phyloP scores from a whole-genome alignment of 2,888 invertebrate genomes.

The Drosophila demipolita region DNA sequence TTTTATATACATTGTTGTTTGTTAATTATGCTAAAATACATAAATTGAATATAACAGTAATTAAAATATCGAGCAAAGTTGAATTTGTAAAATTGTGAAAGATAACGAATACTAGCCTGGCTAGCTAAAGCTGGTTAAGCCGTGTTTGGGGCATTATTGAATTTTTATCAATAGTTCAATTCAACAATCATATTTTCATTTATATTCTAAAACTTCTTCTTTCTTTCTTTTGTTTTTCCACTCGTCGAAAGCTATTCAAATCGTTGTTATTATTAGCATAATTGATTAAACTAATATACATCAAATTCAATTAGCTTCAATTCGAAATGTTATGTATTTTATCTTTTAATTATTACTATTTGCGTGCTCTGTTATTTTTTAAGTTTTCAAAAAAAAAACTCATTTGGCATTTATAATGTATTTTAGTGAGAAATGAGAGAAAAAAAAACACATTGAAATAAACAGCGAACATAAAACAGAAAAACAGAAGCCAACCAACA shows the following conservation, averaged over 20 bases:
- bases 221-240: not conserved
- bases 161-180: not conserved
- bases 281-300: not conserved
- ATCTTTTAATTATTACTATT: slow-evolving; percentile 5
- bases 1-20: not conserved
- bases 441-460: slow-evolving; percentile 13
- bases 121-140: not conserved
- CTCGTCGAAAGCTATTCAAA: not conserved
- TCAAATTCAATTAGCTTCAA: not conserved
- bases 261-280: not conserved
- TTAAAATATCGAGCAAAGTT: not conserved
- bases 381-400: not conserved
- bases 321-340: not conserved
- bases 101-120: not conserved
- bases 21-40: not conserved
- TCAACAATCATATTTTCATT: not conserved
- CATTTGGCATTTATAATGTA: slow-evolving; percentile 24
- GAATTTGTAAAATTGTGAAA: not conserved
- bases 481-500: slow-evolving; percentile 12
- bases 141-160: not conserved
- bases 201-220: not conserved
- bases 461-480: slow-evolving; percentile 10
- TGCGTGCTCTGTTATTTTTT: not conserved
- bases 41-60: not conserved
- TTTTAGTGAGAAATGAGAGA: slow-evolving; percentile 1